Percentiles rank a stretch among this genome's conserved stretches.
Evolutionary conservation across 2,797 vertebrate species (phyloP).

Genomic region (Muscicapa striata): DNA sequence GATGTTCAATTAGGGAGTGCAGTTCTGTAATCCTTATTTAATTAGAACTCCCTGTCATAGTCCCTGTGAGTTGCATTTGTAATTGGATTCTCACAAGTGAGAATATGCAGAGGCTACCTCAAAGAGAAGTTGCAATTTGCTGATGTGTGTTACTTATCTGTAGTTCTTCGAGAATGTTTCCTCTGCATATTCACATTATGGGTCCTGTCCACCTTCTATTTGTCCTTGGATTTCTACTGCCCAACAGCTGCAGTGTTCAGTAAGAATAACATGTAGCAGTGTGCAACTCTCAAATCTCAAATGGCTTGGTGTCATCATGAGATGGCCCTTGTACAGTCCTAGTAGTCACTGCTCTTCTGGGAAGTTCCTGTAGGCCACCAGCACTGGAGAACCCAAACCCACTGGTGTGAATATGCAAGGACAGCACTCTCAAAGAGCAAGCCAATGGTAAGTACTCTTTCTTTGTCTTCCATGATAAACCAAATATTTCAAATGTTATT

Average conservation of each 20-base stretch:
- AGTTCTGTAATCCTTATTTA: conserved; percentile 59
- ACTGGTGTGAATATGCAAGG: conserved; percentile 69
- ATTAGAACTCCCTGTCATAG: conserved; percentile 52
- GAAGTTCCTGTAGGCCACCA: conserved; percentile 50
- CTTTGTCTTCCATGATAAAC: neutral
- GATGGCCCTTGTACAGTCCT: conserved; percentile 29
- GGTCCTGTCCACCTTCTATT: conserved; percentile 34
- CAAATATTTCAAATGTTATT: neutral
- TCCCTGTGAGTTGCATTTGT: conserved; percentile 43
- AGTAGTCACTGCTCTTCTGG: conserved; percentile 39
- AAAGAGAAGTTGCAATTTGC: conserved; percentile 11
- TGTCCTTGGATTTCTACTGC: neutral
- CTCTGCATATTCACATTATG: conserved; percentile 62
- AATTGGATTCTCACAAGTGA: conserved; percentile 67
- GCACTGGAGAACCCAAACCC: conserved; percentile 57
- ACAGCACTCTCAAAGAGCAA: conserved; percentile 65
- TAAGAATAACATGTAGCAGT: neutral
- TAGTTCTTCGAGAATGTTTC: conserved; percentile 64
- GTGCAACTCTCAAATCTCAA: conserved; percentile 3
- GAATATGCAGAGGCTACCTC: conserved; percentile 64
- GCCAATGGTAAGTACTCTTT: conserved; percentile 4
- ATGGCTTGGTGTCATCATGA: neutral
- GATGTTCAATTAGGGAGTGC: conserved; percentile 45
- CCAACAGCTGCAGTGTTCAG: neutral
- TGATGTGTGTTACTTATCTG: conserved; percentile 19